Base-by-base conservation (phyloP, 2,888 invertebrate genomes). In the Orchesella flavescens region DNA sequence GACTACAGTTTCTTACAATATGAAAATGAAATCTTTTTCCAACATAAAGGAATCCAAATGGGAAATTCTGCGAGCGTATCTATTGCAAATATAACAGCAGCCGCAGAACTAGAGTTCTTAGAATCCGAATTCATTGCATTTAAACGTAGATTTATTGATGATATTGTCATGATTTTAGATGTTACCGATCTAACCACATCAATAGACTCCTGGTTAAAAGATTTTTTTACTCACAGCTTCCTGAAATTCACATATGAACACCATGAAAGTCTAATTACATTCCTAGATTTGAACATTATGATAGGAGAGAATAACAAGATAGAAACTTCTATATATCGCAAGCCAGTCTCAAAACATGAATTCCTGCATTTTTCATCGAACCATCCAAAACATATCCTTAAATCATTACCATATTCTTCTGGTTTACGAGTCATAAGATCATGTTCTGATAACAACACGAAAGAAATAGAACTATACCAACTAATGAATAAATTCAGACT, bases 11-110 rank as follows among this genome's bases (percentile, higher is more conserved):
- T 34, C 21, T 0, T 69, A 15, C 17, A 82, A 71, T 76, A n/a
- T 55, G 21, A 76, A 4, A 10, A 43, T n/a, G 15, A 75, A 17
- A 21, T 71, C 1, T 82, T 53, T 23, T 17, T 63, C 1, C 75
- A 76, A 24, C 46, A 71, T 1, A 57, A 21, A n/a, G 75, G 82
- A 7, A 82, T 82, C 1, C 75, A 75, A 46, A 82, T 82, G 82
- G 76, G 82, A 1, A 46, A 24, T 44, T 63, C 43, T 63, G 65
- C 69, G 7, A 82, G 82, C 24, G 81, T 81, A 13, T 53, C 75
- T 0, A 57, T 82, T 1, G 75, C 75, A n/a, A 82, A 75, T 13
- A 82, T 82, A 0, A 82, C 82, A 21, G 76, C 75, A 2, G 61
- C 69, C 9, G 24, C 43, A 15, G 82, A 82, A 65, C 17, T 82